Conservation (phyloP, 2,113 vertebrate genomes). For the Aepyceros melampus region DNA sequence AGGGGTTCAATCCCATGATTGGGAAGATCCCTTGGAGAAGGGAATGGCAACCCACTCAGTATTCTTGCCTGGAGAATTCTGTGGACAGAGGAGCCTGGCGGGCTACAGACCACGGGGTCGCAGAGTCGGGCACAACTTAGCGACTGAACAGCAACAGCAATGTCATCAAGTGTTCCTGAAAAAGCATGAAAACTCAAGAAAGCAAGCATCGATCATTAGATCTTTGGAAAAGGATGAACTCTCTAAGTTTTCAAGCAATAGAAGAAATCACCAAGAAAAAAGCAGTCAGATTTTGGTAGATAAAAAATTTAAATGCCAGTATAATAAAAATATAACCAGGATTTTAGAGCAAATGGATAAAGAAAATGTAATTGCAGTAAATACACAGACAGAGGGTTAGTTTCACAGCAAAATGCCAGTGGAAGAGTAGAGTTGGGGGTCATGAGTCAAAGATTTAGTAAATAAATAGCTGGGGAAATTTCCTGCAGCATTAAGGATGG, state of each 20-base stretch:
- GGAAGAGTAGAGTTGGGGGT: background rate
- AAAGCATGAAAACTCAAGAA: background rate
- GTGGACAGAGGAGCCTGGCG: background rate
- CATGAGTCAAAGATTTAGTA: conserved; percentile 31
- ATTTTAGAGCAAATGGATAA: background rate
- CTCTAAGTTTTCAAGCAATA: background rate
- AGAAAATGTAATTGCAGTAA: background rate
- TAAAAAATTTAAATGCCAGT: background rate
- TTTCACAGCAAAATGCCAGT: background rate
- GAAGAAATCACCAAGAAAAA: background rate
- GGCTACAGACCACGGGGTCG: accelerated
- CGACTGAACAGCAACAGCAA: background rate
- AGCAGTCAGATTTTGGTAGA: background rate
- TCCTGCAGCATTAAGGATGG: conserved; percentile 26
- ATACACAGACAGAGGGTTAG: background rate
- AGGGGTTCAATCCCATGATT: background rate
- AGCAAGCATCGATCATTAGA: background rate
- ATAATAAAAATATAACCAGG: background rate
- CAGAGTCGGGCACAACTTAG: background rate
- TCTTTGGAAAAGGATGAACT: background rate
- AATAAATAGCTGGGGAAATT: conserved; percentile 53
- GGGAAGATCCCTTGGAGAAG: background rate
- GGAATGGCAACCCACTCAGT: background rate
- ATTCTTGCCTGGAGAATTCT: background rate
- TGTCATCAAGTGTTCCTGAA: background rate